Evolutionary conservation across 2,113 vertebrate species (phyloP).

Genomic region (Terrapene triunguis): DNA sequence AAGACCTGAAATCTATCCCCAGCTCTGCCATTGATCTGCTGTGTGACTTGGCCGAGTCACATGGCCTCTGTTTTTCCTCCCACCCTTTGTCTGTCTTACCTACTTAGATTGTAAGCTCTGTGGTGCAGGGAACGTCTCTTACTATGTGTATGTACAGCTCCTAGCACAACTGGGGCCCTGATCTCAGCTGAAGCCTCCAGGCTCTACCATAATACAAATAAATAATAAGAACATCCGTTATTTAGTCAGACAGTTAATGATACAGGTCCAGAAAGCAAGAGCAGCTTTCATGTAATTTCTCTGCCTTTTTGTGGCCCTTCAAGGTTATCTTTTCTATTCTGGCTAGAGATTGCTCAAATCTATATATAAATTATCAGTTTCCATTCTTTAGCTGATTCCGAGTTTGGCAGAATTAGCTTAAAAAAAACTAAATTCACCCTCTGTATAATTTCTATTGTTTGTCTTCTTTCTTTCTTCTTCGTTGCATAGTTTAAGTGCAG

Average conservation of each 20-base stretch:
- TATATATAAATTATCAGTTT: neutral
- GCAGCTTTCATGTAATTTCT: neutral
- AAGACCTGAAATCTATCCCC: neutral
- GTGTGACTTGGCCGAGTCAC: neutral
- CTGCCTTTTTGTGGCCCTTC: neutral
- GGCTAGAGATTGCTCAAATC: neutral
- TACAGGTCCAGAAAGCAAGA: neutral
- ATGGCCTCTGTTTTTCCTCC: neutral
- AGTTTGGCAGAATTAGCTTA: neutral
- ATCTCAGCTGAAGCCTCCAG: neutral
- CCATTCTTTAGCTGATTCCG: accelerated
- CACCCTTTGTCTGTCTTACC: neutral
- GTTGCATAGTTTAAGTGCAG: neutral
- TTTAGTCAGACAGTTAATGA: neutral
- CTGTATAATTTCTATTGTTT: neutral
- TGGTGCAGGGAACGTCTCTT: accelerated
- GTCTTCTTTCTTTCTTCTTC: neutral
- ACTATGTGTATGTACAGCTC: neutral
- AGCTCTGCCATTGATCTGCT: neutral
- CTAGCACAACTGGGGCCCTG: neutral
- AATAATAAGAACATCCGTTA: neutral
- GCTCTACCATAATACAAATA: neutral
- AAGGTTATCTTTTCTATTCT: neutral
- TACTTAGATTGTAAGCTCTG: neutral
- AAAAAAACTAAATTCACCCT: neutral